Base-by-base conservation (phyloP, 2,797 vertebrate species). In the Gymnopithys bicolor region DNA sequence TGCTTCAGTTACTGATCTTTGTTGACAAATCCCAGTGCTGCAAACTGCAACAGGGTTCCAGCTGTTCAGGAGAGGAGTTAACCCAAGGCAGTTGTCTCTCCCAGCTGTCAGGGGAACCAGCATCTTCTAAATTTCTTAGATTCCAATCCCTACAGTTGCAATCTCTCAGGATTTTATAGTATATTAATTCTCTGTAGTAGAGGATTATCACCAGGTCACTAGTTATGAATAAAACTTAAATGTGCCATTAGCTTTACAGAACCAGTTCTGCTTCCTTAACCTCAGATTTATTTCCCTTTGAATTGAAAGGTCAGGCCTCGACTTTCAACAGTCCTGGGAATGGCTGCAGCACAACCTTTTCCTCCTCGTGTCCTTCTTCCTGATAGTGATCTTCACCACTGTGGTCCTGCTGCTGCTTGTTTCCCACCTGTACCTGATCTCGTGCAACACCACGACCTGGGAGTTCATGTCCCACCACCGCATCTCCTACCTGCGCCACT, bases 401-500 rank as follows among this genome's bases (percentile, higher is more conserved):
- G 97, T 98, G 13, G 98, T 98, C 23, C 71, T 98, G 75, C 98
- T 99, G 53, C 98, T 99, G 89, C 98, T 99, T 8, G 97, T 98
- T 76, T 99, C 98, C 0, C 99, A 99, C 85, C 98, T 99, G 64
- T 99, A 99, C 97, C 98, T 99, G 95, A 98, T 99, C 66, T 99
- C 99, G 4, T 98, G 98, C 87, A 99, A 99, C 96, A 98, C 98
- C 82, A 99, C 99, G 71, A 99, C 99, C 41, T 99, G 99, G 99
- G 99, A 99, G 96, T 99, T 99, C 98, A 99, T 99, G 98, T 99
- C 99, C 0, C 98, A 98, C 30, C 99, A 99, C 86, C 98, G 99
- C 94, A 99, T 99, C 81, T 98, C 99, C 96, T 99, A 99, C 98
- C 98, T 99, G 96, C 98, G 97, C 28, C 98, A 99, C 96, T 98